phyloP scores from a whole-genome alignment of 2,888 invertebrate genomes.

The Mesoligia furuncula region DNA sequence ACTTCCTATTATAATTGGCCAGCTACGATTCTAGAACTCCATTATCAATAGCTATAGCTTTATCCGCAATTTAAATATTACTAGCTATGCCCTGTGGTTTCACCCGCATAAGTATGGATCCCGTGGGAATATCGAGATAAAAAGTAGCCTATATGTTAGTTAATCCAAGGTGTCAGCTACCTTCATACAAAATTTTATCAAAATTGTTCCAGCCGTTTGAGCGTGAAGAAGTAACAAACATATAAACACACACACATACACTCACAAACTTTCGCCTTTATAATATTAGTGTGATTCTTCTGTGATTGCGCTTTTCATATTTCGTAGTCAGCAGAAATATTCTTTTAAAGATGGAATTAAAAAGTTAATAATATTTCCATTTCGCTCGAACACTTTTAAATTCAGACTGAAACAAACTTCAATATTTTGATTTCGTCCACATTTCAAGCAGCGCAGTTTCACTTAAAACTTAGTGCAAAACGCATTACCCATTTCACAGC shows the following conservation, averaged over 20 bases:
- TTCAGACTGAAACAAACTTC: slow-evolving; percentile 18
- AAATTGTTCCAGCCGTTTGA: no score
- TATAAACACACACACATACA: no score
- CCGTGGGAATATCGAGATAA: no score
- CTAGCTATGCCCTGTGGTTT: no score
- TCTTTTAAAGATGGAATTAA: slow-evolving; percentile 2
- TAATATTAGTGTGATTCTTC: background rate
- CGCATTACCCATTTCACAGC: slow-evolving; percentile 10
- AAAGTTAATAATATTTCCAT: slow-evolving; percentile 14
- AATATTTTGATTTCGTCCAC: slow-evolving; percentile 24
- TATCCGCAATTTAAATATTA: background rate
- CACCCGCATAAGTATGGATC: no score
- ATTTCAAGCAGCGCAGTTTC: slow-evolving; percentile 6
- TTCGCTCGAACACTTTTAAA: slow-evolving; percentile 16
- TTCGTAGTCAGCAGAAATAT: background rate
- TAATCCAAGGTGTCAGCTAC: no score
- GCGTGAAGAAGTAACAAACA: no score
- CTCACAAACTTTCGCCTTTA: no score
- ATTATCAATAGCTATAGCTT: background rate
- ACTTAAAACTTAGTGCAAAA: slow-evolving; percentile 20
- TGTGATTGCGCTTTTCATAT: slow-evolving; percentile 8
- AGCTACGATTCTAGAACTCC: no score
- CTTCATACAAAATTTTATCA: no score
- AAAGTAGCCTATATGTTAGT: no score
- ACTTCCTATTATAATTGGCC: no score